Conservation (phyloP, 2,888 invertebrate species). For the Agapostemon virescens region DNA sequence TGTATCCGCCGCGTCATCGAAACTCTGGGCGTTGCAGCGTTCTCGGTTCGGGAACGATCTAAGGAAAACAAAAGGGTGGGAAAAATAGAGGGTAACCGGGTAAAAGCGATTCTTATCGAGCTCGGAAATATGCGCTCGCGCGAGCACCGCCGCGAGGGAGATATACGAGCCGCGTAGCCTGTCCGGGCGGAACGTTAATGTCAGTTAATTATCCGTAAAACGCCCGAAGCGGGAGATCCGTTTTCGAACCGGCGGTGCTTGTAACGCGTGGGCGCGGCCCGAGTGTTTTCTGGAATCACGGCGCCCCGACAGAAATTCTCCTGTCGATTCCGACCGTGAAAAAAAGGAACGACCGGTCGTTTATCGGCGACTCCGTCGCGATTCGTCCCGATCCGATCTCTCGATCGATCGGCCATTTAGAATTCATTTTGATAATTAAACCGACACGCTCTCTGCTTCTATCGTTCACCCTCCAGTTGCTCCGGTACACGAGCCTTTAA, state of each 20-base stretch:
- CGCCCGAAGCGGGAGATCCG: conserved; percentile 56
- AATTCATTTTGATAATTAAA: conserved; percentile 9
- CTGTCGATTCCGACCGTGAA: conserved; percentile 33
- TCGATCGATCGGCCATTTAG: background rate
- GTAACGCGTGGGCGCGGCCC: conserved; percentile 59
- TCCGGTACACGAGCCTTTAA: background rate
- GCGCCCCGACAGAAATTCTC: conserved; percentile 32
- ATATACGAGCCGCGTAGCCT: conserved; percentile 68
- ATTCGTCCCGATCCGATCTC: background rate
- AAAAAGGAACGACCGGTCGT: conserved; percentile 37
- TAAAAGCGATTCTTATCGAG: conserved; percentile 59
- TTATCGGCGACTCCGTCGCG: conserved; percentile 9
- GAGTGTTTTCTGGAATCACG: conserved; percentile 58
- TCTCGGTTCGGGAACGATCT: background rate
- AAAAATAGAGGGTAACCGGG: conserved; percentile 13
- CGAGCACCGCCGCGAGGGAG: conserved; percentile 33
- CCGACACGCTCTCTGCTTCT: background rate
- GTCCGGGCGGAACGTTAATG: conserved; percentile 71
- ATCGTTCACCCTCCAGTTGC: background rate
- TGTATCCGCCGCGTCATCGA: conserved; percentile 20
- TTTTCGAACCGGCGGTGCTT: conserved; percentile 50
- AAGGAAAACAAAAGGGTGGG: background rate
- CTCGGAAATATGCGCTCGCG: conserved; percentile 49
- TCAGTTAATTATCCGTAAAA: conserved; percentile 75
- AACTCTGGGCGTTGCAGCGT: background rate